Base-by-base conservation (phyloP, 2,888 invertebrate genomes). In the Capitulum mitella region DNA sequence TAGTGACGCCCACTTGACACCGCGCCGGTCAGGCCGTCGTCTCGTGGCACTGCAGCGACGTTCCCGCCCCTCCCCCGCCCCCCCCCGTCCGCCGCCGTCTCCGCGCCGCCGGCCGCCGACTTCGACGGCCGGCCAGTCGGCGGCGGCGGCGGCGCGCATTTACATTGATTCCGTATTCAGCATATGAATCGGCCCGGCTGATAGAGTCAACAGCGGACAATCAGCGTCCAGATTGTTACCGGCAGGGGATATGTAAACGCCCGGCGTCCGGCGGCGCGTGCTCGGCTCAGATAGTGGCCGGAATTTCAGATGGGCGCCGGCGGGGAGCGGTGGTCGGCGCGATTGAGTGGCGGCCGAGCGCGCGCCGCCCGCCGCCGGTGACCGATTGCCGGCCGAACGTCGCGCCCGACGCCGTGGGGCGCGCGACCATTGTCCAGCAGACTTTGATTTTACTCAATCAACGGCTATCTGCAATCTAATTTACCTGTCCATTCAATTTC, bases 401-500 rank as follows among this genome's bases (percentile, higher is more conserved):
- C 43, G n/a, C 43, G 43, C 43, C 43, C 6, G 43, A 5, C 43
- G 43, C 43, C 43, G 43, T 12, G 43, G n/a, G n/a, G 12, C 43
- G 43, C 34, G 22, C 37, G 37, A 19, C 64, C 70, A 26, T 40
- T 70, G 70, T 70, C 70, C 70, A 10, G 3, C 70, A 34, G 70
- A 70, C 70, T 70, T 70, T 70, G 37, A 70, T 8, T 70, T 40
- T 40, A 70, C 70, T 70, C 70, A 40, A 40, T 70, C 70, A 70
- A 40, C 40, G 40, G 70, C 70, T 19, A 70, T 70, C 70, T 37
- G 37, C 40, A 70, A 70, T 70, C 40, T 37, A 70, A 70, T 70
- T 70, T 70, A 70, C 70, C 70, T 70, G 70, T 70, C 70, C 70
- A 70, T 70, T 70, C 70, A 70, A 70, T 70, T 70, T 70, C 70